Conservation (phyloP, 2,113 vertebrate species). For the Nematolebias whitei region DNA sequence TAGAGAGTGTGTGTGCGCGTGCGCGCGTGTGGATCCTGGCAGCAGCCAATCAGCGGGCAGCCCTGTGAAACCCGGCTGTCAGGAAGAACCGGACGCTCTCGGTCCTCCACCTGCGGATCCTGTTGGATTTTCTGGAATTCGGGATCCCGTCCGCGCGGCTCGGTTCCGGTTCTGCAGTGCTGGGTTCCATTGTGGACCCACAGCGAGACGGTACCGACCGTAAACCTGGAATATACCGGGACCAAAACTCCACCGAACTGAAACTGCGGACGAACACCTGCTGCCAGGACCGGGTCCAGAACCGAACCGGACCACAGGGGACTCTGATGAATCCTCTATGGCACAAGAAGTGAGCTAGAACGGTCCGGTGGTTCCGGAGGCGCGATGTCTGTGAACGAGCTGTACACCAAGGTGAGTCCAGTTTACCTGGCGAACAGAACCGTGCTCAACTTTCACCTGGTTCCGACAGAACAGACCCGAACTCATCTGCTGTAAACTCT, state of each 20-base stretch:
- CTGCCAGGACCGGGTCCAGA: background rate
- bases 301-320: background rate
- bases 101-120: conserved; percentile 17
- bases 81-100: conserved; percentile 30
- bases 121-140: background rate
- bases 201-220: background rate
- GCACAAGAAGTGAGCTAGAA: background rate
- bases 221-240: background rate
- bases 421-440: conserved; percentile 26
- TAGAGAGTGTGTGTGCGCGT: background rate
- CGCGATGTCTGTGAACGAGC: conserved; percentile 80
- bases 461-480: background rate
- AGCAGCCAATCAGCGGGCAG: conserved; percentile 29
- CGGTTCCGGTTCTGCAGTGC: background rate
- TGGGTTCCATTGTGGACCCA: background rate
- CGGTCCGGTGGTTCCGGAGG: conserved; percentile 11
- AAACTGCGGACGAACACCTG: conserved; percentile 33
- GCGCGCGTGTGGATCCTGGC: conserved; percentile 7
- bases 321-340: background rate
- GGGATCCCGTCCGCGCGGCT: background rate
- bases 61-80: conserved; percentile 24
- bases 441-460: background rate
- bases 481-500: background rate
- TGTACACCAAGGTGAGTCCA: conserved; percentile 79
- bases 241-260: background rate